Conservation (phyloP, 2,113 vertebrate genomes). For the Macquaria australasica region DNA sequence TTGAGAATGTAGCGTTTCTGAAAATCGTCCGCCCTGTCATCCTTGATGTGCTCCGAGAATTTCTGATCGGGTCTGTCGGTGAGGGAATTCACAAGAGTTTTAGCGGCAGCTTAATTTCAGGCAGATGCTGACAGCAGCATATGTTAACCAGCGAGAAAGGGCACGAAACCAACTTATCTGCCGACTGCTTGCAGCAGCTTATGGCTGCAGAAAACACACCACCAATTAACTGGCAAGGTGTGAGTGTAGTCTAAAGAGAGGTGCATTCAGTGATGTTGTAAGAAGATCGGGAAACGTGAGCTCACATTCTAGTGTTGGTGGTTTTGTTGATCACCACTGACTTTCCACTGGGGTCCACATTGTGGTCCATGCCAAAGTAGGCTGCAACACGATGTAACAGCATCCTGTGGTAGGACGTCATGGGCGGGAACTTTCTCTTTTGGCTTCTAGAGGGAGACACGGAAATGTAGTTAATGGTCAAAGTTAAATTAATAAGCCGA, state of each 20-base stretch:
- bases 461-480: background rate
- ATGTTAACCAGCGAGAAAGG: conserved; percentile 35
- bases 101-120: conserved; percentile 61
- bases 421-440: conserved; percentile 98
- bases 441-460: conserved; percentile 85
- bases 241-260: background rate
- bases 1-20: conserved; percentile 99
- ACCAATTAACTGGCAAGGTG: background rate
- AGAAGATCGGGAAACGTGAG: background rate
- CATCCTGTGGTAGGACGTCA: conserved; percentile 99
- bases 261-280: background rate
- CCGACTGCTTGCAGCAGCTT: background rate
- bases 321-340: conserved; percentile 99
- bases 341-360: conserved; percentile 98
- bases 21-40: conserved; percentile 96
- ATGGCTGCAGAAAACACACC: background rate
- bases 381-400: conserved; percentile 97
- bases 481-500: background rate
- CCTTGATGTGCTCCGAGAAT: conserved; percentile 99
- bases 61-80: conserved; percentile 96
- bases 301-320: conserved; percentile 98
- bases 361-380: conserved; percentile 99
- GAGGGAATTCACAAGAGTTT: conserved; percentile 49
- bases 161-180: conserved; percentile 1
- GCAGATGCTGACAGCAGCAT: conserved; percentile 69